Percentiles rank a stretch among this genome's conserved stretches.
Conservation (phyloP, 2,797 vertebrate species). For the Chelmon rostratus region DNA sequence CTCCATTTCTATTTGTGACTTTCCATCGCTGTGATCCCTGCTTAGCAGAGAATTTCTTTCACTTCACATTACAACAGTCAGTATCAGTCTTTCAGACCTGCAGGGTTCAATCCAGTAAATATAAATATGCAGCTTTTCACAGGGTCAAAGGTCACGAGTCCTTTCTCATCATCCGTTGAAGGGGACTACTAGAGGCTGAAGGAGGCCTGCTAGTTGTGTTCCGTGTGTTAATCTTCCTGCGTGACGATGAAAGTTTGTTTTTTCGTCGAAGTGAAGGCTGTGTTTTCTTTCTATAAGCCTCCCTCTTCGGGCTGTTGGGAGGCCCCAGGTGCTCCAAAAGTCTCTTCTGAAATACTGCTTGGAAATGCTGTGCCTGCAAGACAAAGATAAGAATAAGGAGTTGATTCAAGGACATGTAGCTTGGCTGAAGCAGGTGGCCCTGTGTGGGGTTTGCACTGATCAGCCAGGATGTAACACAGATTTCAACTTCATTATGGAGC, state of each 20-base stretch:
- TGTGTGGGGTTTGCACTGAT: background rate
- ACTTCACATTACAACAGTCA: background rate
- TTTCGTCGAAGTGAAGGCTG: constrained; percentile 31
- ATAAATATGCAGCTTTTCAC: background rate
- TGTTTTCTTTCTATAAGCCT: constrained; percentile 55
- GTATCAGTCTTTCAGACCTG: background rate
- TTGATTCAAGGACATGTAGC: constrained; percentile 13
- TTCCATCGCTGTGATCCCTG: background rate
- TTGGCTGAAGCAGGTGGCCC: constrained; percentile 11
- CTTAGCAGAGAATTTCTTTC: constrained; percentile 3
- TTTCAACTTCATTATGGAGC: constrained; percentile 1
- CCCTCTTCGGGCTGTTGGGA: constrained; percentile 55
- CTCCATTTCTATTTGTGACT: background rate
- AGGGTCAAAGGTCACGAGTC: constrained; percentile 18
- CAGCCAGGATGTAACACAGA: background rate
- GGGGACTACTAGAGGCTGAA: background rate
- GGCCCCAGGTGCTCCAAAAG: constrained; percentile 55
- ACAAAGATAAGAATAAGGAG: constrained; percentile 20
- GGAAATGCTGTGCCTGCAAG: constrained; percentile 66
- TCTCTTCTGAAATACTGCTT: constrained; percentile 64
- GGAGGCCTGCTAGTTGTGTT: constrained; percentile 10
- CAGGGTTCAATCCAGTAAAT: background rate
- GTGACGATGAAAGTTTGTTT: constrained; percentile 20
- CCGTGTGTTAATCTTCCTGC: constrained; percentile 28
- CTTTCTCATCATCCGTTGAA: background rate